Evolutionary conservation across 2,888 invertebrate genomes (phyloP).

Genomic region (Alloplasta piceator): DNA sequence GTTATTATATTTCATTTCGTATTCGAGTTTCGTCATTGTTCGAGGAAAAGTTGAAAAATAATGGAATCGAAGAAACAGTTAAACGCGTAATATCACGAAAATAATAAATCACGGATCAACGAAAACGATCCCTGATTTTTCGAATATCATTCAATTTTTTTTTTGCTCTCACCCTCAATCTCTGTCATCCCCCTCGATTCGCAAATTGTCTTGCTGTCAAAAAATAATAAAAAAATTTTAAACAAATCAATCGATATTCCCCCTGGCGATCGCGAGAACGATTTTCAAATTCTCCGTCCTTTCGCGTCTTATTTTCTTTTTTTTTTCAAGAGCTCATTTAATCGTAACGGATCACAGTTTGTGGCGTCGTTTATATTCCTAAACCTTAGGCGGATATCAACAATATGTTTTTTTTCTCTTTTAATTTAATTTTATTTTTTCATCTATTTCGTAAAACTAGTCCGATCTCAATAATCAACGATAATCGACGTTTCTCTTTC

Average conservation of each 20-base stretch:
- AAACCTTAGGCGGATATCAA: constrained; percentile 76
- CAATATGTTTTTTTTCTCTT: constrained; percentile 61
- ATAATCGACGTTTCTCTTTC: constrained; percentile 43
- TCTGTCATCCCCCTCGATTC: not conserved
- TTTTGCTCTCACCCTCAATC: constrained; percentile 13
- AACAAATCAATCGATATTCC: constrained; percentile 4
- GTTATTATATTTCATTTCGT: constrained; percentile 35
- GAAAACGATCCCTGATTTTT: constrained; percentile 1
- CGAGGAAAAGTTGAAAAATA: constrained; percentile 15
- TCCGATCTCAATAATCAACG: constrained; percentile 69
- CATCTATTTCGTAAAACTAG: constrained; percentile 71
- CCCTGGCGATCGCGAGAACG: not conserved
- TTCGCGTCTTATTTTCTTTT: not conserved
- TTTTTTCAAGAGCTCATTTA: constrained; percentile 44
- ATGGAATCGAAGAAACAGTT: constrained; percentile 3
- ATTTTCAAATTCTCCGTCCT: constrained; percentile 1
- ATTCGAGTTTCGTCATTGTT: not conserved
- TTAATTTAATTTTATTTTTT: constrained; percentile 18
- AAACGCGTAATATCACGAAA: constrained; percentile 15
- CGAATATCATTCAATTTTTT: constrained; percentile 9
- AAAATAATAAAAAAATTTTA: constrained; percentile 11
- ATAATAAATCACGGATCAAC: constrained; percentile 1
- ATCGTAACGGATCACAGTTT: constrained; percentile 64
- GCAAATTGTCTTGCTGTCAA: not conserved
- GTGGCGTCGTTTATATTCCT: constrained; percentile 67